Conservation (phyloP, 2,797 vertebrate genomes). For the Orientallactaga sibirica region DNA sequence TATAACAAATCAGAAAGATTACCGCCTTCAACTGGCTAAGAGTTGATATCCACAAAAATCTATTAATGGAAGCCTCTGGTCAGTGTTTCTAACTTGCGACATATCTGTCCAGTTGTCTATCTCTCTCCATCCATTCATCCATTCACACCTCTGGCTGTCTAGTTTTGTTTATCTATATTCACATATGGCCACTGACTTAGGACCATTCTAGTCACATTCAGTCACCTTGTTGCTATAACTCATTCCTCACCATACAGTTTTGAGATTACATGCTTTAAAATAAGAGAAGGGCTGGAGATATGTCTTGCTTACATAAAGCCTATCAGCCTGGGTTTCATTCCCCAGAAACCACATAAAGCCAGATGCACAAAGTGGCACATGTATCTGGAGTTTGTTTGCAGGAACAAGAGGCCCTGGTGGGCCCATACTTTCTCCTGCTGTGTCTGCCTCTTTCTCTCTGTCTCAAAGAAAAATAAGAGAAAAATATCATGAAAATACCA, state of each 20-base stretch:
- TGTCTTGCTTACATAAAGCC: too few relatives aligned
- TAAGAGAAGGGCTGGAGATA: too few relatives aligned
- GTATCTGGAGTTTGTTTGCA: too few relatives aligned
- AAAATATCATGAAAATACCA: not conserved
- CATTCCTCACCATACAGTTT: not conserved
- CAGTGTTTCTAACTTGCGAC: not conserved
- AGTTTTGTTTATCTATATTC: not conserved
- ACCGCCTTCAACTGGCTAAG: not conserved
- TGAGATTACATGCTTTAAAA: not conserved
- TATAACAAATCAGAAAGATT: conserved; percentile 16
- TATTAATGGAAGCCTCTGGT: not conserved
- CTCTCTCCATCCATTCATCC: not conserved
- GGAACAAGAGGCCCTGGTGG: too few relatives aligned
- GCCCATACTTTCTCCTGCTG: too few relatives aligned
- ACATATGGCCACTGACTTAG: not conserved
- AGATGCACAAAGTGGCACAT: too few relatives aligned
- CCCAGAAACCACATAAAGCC: too few relatives aligned
- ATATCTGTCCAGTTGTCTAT: not conserved
- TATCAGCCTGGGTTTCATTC: too few relatives aligned
- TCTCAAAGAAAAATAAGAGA: conserved; percentile 22
- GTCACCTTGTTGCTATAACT: not conserved
- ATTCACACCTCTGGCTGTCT: not conserved
- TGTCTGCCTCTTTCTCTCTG: too few relatives aligned
- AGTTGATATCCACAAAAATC: not conserved
- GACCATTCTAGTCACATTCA: not conserved